Evolutionary conservation across 2,113 vertebrate genomes (phyloP), one percentile per base, ranked within the genome.

Genomic region (Delphinus delphis): DNA sequence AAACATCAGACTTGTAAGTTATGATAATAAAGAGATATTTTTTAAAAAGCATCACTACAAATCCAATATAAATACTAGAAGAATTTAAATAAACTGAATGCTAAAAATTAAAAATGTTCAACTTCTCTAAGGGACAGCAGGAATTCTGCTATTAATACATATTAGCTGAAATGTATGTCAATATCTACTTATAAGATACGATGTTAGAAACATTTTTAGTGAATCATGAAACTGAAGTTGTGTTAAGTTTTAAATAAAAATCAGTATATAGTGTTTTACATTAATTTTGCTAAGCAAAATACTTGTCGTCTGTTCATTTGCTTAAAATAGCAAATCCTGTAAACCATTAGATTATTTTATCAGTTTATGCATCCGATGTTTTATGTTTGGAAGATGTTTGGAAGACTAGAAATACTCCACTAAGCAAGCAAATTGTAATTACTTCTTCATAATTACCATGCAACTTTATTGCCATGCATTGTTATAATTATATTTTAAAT

Each of bases 401-500:
- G 33, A 95, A 96, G 73, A 65, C 50, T 67, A 94, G 62, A 94
- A 90, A 96, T 89, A 93, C 65, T 90, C 84, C 65, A 73, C 50
- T 76, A 58, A 90, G 38, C 77, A 94, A 96, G 44, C 63, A 92
- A 93, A 93, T 60, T 96, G 88, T 97, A 97, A 98, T 98, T 96
- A 97, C 94, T 91, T 55, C 81, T 97, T 96, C 85, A 77, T 97
- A 96, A 98, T 97, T 96, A 81, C 87, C 33, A 10, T n/a, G 68
- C 80, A 97, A 88, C 79, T 96, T 98, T 97, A 98, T 95, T 93
- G 33, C 73, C 50, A 8, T 93, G 77, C 88, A 90, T 87, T 97
- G 77, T 94, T 97, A 82, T 95, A 97, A 97, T 97, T 98, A 96
- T 98, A 96, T 97, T 97, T 98, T 97, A 98, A 98, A 98, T 95